Base-by-base conservation (phyloP, 2,888 invertebrate genomes). In the Cerastis rubricosa region DNA sequence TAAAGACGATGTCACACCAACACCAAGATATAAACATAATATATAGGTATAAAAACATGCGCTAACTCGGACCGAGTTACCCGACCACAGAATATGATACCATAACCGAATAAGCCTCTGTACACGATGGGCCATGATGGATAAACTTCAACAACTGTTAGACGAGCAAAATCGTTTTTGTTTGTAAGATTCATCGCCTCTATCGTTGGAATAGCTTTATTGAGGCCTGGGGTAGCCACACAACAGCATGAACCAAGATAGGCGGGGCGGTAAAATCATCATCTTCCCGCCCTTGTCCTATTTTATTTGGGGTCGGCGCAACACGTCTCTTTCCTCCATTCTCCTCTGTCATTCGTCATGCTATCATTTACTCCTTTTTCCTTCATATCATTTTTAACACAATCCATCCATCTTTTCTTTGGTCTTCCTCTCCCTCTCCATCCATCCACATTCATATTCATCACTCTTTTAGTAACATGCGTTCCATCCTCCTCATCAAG, bases 1-100 rank as follows among this genome's bases (percentile, higher is more conserved):
- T 86, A 80, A 76, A 90, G 90, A 93, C 95, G 94, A 96, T 95
- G 96, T 95, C 96, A 96, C 93, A 95, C 96, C 96, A 96, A 95
- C 96, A 96, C 96, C 96, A 93, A 84, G 89, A 82, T 85, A 90
- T 85, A 89, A 81, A 88, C 76, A 85, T 91, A 81, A 88, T 76
- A 85, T 91, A 89, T 88, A 89, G 82, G 89, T 83, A 87, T 76
- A 88, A 86, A 54, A 89, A 88, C 94, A 94, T 94, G 94, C 94
- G 88, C 87, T 88, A 91, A 82, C 75, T 81, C 77, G 76, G 76
- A 87, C 81, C 76, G 83, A 88, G 76, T 88, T 73, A 78, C 77
- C 81, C 61, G 69, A 76, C 71, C 71, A 78, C 71, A 84, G 57
- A 77, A 45, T 40, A 66, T 59, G 51, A 87, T 83, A 92, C 94